Percentiles rank a stretch among this genome's conserved stretches.
phyloP scores from a whole-genome alignment of 2,113 vertebrate species.

The Dolichotis patagonum region DNA sequence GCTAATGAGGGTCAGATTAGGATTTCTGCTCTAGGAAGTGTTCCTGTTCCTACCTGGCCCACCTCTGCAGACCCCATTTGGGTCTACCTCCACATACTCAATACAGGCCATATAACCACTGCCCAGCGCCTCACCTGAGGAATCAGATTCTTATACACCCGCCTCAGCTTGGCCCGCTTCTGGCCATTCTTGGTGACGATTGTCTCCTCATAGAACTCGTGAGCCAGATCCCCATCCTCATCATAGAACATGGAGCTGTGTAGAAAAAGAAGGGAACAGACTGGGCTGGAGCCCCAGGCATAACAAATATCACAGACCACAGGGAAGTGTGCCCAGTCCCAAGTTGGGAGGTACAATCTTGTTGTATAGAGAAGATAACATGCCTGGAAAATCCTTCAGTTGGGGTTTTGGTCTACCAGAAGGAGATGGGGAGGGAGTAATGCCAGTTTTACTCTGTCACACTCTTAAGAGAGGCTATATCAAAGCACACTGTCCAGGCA shows the following conservation, averaged over 20 bases:
- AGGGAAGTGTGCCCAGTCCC: background rate
- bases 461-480: background rate
- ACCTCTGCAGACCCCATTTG: background rate
- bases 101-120: background rate
- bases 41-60: slow-evolving; percentile 30
- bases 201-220: slow-evolving; percentile 99
- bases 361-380: background rate
- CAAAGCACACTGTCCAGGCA: background rate
- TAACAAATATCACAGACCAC: background rate
- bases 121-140: slow-evolving; percentile 92
- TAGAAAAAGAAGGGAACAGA: slow-evolving; percentile 26
- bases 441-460: background rate
- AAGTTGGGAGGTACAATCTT: background rate
- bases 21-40: background rate
- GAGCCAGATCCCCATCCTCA: slow-evolving; percentile 98
- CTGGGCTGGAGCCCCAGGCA: slow-evolving; percentile 25
- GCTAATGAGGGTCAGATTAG: slow-evolving; percentile 55
- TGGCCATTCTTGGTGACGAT: slow-evolving; percentile 97
- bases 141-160: slow-evolving; percentile 97
- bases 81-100: background rate
- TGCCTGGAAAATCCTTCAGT: background rate
- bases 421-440: background rate
- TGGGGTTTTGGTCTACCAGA: background rate
- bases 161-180: slow-evolving; percentile 97
- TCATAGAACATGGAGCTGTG: slow-evolving; percentile 98